Conservation (phyloP, 2,113 vertebrate genomes). For the Numenius arquata region DNA sequence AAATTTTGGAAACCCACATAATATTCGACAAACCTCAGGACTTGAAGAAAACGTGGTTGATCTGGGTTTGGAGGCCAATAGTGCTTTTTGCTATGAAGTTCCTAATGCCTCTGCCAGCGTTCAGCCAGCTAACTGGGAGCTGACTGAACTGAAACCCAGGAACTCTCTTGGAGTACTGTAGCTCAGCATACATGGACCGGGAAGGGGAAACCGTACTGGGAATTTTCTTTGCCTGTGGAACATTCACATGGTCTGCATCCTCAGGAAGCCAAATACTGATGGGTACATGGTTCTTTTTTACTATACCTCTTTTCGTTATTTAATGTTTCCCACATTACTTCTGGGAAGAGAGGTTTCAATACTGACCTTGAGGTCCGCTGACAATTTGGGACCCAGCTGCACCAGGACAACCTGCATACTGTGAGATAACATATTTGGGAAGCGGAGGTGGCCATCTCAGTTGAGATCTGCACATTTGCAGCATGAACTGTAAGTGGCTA, state of each 20-base stretch:
- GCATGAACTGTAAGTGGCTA: not conserved
- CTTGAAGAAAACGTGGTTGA: not conserved
- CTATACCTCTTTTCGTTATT: not conserved
- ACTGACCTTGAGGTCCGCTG: not conserved
- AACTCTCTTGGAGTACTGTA: not conserved
- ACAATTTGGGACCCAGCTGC: not conserved
- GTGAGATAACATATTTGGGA: not conserved
- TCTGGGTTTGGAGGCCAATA: not conserved
- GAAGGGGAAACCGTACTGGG: not conserved
- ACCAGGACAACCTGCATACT: not conserved
- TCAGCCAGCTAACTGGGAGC: not conserved
- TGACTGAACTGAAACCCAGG: not conserved
- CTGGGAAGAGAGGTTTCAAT: not conserved
- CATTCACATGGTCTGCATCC: not conserved
- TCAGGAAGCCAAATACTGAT: not conserved
- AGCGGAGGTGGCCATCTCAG: not conserved
- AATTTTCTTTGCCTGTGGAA: not conserved
- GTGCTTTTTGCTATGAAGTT: not conserved
- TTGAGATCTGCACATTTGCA: not conserved
- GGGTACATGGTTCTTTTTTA: not conserved
- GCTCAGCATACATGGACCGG: accelerated
- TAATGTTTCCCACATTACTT: not conserved
- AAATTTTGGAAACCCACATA: not conserved
- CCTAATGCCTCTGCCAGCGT: not conserved
- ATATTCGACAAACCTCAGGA: not conserved